Conservation (phyloP, 2,888 invertebrate genomes). For the Pteria penguin region DNA sequence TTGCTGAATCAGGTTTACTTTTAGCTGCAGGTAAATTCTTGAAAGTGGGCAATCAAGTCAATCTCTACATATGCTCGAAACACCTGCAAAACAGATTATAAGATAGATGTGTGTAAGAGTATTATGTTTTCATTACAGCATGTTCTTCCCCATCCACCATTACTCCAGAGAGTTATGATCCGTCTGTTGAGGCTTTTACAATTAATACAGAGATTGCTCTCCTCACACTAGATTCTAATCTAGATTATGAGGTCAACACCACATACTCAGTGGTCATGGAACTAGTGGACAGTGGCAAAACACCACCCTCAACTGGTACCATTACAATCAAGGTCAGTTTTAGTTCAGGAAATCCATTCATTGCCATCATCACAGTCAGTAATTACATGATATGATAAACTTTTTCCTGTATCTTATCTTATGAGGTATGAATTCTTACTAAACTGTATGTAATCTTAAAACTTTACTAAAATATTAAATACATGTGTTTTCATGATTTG, state of each 20-base stretch:
- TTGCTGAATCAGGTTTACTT: too few relatives aligned
- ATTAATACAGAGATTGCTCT: constrained; percentile 52
- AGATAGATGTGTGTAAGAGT: too few relatives aligned
- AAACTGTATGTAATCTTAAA: too few relatives aligned
- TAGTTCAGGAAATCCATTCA: too few relatives aligned
- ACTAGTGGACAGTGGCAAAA: constrained; percentile 56
- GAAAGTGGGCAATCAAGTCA: too few relatives aligned
- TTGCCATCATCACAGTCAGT: not conserved
- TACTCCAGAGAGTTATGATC: constrained; percentile 50
- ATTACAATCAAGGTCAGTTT: constrained; percentile 62
- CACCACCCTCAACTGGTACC: constrained; percentile 57
- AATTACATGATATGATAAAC: not conserved
- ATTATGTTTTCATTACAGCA: constrained; percentile 33
- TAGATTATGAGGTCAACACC: constrained; percentile 65
- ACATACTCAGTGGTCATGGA: constrained; percentile 59
- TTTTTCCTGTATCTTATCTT: too few relatives aligned
- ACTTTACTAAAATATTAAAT: too few relatives aligned
- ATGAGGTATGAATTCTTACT: too few relatives aligned
- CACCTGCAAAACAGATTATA: too few relatives aligned
- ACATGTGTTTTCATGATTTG: too few relatives aligned
- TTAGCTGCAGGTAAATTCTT: too few relatives aligned
- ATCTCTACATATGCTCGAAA: too few relatives aligned
- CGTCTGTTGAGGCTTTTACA: constrained; percentile 54
- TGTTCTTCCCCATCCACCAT: constrained; percentile 45
- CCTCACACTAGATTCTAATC: constrained; percentile 52